Evolutionary conservation across 1,140 invertebrate genomes (phyloP), one percentile per base, ranked within the genome.

Genomic region (Ditylenchus dipsaci): DNA sequence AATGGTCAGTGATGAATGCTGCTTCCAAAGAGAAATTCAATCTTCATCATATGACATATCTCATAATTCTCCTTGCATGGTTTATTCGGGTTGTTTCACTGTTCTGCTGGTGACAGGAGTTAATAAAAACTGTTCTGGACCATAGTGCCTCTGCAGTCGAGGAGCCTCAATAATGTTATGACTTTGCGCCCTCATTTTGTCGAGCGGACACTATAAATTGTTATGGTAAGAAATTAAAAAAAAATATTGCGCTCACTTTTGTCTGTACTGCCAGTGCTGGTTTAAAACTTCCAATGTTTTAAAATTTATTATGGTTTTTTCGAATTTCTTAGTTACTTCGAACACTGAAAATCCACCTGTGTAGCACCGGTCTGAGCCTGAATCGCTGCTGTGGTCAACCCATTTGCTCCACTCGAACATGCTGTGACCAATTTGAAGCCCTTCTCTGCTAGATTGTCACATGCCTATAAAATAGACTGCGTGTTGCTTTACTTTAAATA

Each of bases 401-500:
- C 80, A 65, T 83, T 82, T 17, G 80, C 80, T 5, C 80, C 80
- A 23, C 68, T 74, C 13, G 81, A 81, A 63, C 81, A 82, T 3
- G 81, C 75, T 26, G 80, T 82, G 21, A 83, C 71, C 62, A 82
- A 65, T 63, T 82, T 82, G 65, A 82, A 82, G 3, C 80, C 80
- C 61, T 83, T 83, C 63, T 82, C 80, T 11, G 80, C 77, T 60
- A 82, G 65, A 66, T 68, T 76, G 69, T 82, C 80, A 65, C 80
- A 82, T 19, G 80, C 80, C 79, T 81, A 26, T 13, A 82, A 62
- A n/a, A n/a, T 7, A 21, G 3, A 3, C 26, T 30, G 26, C 1
- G 29, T 33, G 29, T 61, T 43, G 29, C 38, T 5, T 61, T n/a
- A 61, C 3, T 7, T 61, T 5, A 19, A 61, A 15, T 30, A 43